phyloP scores from a whole-genome alignment of 2,888 invertebrate species.

The Cephus sareptanus region DNA sequence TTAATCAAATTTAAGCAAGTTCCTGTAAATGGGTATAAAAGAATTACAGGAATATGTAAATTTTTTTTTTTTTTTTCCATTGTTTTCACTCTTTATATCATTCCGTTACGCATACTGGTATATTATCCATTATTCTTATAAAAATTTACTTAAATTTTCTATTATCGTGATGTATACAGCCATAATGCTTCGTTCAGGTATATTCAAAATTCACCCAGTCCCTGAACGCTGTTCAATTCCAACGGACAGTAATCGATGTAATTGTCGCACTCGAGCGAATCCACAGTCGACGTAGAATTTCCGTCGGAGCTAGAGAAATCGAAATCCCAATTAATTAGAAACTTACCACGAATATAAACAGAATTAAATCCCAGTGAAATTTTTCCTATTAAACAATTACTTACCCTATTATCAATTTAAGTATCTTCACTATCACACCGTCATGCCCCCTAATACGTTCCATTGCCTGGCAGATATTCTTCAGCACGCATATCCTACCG shows the following conservation, averaged over 20 bases:
- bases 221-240: constrained; percentile 48
- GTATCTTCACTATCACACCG: constrained; percentile 56
- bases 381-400: not conserved
- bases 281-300: constrained; percentile 42
- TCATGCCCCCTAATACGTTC: constrained; percentile 62
- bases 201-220: not conserved
- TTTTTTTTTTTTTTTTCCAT: too few species aligned
- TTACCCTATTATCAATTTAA: constrained; percentile 50
- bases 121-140: not conserved
- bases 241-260: constrained; percentile 56
- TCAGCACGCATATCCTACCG: constrained; percentile 73
- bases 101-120: not conserved
- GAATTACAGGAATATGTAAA: too few species aligned
- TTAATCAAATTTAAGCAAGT: too few species aligned
- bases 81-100: not conserved
- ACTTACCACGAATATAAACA: not conserved
- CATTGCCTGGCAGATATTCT: constrained; percentile 76
- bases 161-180: not conserved
- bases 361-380: not conserved
- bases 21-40: too few species aligned
- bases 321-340: not conserved
- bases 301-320: constrained; percentile 24
- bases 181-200: not conserved
- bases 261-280: constrained; percentile 46
- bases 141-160: not conserved